Conservation (phyloP, 2,113 vertebrate genomes). For the Galemys pyrenaicus region DNA sequence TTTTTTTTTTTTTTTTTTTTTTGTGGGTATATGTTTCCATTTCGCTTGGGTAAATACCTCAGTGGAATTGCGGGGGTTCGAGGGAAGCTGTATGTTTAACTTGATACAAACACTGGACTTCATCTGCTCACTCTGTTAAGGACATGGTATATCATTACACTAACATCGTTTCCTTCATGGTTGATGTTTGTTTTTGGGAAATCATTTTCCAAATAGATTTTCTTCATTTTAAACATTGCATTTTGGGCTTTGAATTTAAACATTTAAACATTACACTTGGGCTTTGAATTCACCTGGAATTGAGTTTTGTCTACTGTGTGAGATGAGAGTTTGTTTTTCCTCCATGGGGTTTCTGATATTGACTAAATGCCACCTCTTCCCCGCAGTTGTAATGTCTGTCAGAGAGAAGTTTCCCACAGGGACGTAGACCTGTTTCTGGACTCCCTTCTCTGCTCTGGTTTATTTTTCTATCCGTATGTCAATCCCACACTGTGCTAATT, state of each 20-base stretch:
- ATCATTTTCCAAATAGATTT: background rate
- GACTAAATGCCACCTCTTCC: rapidly evolving
- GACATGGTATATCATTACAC: background rate
- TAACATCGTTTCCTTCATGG: background rate
- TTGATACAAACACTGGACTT: background rate
- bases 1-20: conserved; percentile 6
- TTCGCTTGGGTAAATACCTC: background rate
- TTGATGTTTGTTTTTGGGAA: background rate
- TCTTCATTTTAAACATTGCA: background rate
- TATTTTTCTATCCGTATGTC: background rate
- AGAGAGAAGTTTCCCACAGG: background rate
- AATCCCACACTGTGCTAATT: background rate
- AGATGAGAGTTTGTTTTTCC: background rate
- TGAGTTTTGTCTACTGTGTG: background rate
- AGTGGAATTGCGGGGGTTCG: background rate
- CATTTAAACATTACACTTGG: too few species aligned
- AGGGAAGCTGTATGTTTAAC: background rate
- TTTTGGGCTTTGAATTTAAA: conserved; percentile 39
- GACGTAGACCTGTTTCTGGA: background rate
- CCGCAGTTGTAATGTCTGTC: background rate
- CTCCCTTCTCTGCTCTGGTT: conserved; percentile 7
- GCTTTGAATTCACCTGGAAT: background rate
- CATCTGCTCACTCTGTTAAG: background rate
- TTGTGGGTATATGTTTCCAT: background rate
- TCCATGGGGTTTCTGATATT: background rate